These are phyloP conservation scores for Aythya fuligula DNA, from an alignment of 2,797 vertebrate genomes.

Conservation along the genomic window DNA sequence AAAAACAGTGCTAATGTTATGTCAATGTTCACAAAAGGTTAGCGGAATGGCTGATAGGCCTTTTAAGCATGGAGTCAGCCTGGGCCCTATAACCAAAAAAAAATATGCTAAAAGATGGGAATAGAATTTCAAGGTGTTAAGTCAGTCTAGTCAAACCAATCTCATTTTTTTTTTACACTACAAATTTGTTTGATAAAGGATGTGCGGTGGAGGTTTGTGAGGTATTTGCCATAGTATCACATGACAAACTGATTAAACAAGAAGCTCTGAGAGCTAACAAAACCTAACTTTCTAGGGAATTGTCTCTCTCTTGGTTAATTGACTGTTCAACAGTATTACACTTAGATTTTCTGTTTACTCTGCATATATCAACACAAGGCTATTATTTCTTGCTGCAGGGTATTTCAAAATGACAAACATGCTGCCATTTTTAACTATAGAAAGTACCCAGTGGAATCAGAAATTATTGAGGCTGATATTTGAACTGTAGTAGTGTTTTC, in stretches of 20 bases:
- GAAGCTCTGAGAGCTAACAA: conserved; percentile 40
- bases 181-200: conserved; percentile 14
- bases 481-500: conserved; percentile 3
- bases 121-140: neutral
- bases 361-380: conserved; percentile 22
- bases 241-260: conserved; percentile 53
- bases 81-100: neutral
- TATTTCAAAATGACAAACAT: conserved; percentile 46
- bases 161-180: neutral
- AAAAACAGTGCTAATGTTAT: conserved; percentile 8
- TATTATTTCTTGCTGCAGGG: conserved; percentile 32
- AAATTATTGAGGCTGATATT: conserved; percentile 10
- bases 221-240: conserved; percentile 47
- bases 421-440: neutral
- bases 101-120: neutral
- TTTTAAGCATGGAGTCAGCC: neutral
- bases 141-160: neutral
- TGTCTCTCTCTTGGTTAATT: conserved; percentile 46
- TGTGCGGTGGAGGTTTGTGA: neutral
- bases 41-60: neutral
- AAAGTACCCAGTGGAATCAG: neutral
- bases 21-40: neutral
- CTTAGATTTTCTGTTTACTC: conserved; percentile 53
- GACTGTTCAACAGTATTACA: conserved; percentile 46
- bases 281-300: conserved; percentile 51